phyloP scores from a whole-genome alignment of 2,888 invertebrate genomes.

The Parnassius orleans region DNA sequence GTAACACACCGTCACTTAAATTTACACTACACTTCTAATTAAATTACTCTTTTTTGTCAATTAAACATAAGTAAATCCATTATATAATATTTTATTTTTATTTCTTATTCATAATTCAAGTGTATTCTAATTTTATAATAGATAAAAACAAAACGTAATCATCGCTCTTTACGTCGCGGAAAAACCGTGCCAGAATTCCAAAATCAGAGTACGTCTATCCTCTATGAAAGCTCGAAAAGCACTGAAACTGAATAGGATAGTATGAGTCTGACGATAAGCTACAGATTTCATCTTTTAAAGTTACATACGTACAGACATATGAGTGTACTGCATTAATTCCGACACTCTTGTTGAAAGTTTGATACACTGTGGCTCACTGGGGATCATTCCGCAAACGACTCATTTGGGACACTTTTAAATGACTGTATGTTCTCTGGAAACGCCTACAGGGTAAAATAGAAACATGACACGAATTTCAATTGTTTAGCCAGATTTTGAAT shows the following conservation, averaged over 20 bases:
- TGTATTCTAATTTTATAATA: conserved; percentile 12
- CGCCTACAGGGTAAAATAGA: conserved; percentile 41
- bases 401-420: conserved; percentile 53
- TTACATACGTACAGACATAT: background rate
- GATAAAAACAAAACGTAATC: conserved; percentile 16
- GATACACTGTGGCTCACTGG: conserved; percentile 34
- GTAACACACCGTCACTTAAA: conserved; percentile 32
- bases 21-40: conserved; percentile 41
- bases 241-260: conserved; percentile 52
- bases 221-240: conserved; percentile 39
- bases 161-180: conserved; percentile 11
- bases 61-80: background rate
- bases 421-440: conserved; percentile 44
- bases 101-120: background rate
- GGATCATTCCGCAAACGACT: conserved; percentile 39
- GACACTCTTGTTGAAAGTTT: conserved; percentile 3
- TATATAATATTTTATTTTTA: background rate
- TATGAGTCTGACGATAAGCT: conserved; percentile 39
- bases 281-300: conserved; percentile 21
- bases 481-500: conserved; percentile 27
- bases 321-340: too few relatives aligned
- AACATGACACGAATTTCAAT: conserved; percentile 42
- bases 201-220: conserved; percentile 38
- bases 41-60: conserved; percentile 19
- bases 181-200: conserved; percentile 15